Evolutionary conservation across 1,140 invertebrate genomes (phyloP), one percentile per base, ranked within the genome.

Genomic region (Sinella curviseta): DNA sequence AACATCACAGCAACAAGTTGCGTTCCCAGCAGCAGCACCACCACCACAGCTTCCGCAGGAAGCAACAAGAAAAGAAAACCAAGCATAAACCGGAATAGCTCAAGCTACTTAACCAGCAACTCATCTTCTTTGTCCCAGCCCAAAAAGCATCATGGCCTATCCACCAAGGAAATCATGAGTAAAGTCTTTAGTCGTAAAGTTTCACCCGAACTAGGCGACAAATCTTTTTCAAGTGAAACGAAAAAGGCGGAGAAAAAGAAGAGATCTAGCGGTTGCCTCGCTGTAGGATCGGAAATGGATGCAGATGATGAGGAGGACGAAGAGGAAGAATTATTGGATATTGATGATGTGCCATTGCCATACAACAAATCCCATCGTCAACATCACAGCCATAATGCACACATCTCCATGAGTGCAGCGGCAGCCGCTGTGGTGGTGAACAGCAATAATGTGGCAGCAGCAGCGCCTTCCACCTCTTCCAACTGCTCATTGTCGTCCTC

Each of bases 181-280:
- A 82, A 77, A 77, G 76, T 82, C 35, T 82, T 82, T 48, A 82
- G 78, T 33, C 31, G 81, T 26, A 76, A 77, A 39, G 75, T 79
- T 35, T 57, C 77, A 33, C 31, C 24, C 26, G 60, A 75, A 8
- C 24, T 24, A 2, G 70, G 12, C 30, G 24, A 16, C 4, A 24
- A 74, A 8, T n/a, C 60, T 67, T 67, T 24, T 67, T 67, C 60
- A 8, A 67, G 24, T 8, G 28, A 67, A 74, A 28, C 8, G 70
- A 31, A 74, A 74, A 8, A 74, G 17, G 24, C 3, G 24, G 12
- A 60, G 4, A 17, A 12, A 26, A 60, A 26, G 8, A 60, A 26
- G 24, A 8, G 30, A 30, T 74, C 12, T 3, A 36, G 34, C 70
- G 30, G 26, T 28, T 31, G 16, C 24, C 30, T 74, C 24, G 12